Percentiles rank a stretch among this genome's conserved stretches.
Evolutionary conservation across 2,113 vertebrate species (phyloP).

Genomic region (Leptobrachium leishanense): DNA sequence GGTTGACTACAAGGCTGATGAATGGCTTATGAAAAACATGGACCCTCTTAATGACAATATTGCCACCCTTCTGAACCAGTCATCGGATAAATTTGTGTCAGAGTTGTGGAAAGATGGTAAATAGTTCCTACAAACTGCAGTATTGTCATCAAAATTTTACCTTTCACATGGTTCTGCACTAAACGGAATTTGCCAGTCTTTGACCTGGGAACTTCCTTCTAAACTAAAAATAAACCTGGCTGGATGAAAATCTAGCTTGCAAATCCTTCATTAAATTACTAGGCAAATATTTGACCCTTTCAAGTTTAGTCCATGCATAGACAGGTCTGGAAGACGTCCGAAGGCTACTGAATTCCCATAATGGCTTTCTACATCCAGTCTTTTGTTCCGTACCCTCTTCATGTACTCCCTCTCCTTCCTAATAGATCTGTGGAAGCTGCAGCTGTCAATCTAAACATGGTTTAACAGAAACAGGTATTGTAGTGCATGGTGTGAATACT

Average conservation of each 20-base stretch:
- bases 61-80: conserved; percentile 89
- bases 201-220: background rate
- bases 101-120: conserved; percentile 98
- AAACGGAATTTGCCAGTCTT: background rate
- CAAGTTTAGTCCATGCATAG: background rate
- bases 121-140: conserved; percentile 47
- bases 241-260: too few relatives aligned
- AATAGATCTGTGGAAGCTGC: conserved; percentile 28
- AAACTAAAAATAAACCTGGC: too few relatives aligned
- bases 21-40: conserved; percentile 99
- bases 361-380: too few relatives aligned
- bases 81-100: conserved; percentile 93
- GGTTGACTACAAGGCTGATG: conserved; percentile 97
- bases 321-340: too few relatives aligned
- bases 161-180: background rate
- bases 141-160: background rate
- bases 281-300: background rate
- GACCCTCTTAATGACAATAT: conserved; percentile 96
- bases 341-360: too few relatives aligned
- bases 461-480: conserved; percentile 25
- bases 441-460: conserved; percentile 17
- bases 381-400: conserved; percentile 9
- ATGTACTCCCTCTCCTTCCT: conserved; percentile 23
- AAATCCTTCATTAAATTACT: background rate
- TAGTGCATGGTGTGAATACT: conserved; percentile 44